Conservation (phyloP, 1,140 invertebrate genomes). For the Temnothorax nylanderi region DNA sequence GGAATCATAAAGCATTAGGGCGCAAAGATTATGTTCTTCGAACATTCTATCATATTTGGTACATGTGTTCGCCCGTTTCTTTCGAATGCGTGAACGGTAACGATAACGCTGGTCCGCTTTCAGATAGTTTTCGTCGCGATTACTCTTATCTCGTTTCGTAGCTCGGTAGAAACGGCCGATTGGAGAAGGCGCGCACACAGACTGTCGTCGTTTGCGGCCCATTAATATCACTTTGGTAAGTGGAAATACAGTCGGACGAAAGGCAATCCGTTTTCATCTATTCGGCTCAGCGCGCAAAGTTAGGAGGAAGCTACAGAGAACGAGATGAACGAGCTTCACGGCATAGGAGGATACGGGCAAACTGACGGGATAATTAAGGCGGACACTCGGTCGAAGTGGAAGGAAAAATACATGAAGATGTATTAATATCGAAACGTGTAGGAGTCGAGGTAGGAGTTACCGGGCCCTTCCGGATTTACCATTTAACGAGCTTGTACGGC, state of each 20-base stretch:
- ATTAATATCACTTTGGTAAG: slow-evolving; percentile 76
- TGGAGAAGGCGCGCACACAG: slow-evolving; percentile 10
- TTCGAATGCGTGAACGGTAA: slow-evolving; percentile 38
- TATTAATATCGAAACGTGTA: slow-evolving; percentile 69
- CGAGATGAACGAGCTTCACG: slow-evolving; percentile 57
- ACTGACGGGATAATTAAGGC: slow-evolving; percentile 73
- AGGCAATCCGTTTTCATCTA: slow-evolving; percentile 76
- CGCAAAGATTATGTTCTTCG: not conserved
- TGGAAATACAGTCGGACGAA: slow-evolving; percentile 69
- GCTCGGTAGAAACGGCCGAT: slow-evolving; percentile 21
- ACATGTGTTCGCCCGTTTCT: not conserved
- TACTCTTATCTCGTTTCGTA: slow-evolving; percentile 34
- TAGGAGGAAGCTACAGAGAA: slow-evolving; percentile 26
- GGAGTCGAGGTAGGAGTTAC: not conserved
- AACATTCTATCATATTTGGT: not conserved
- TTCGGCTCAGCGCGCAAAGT: slow-evolving; percentile 57
- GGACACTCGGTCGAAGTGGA: slow-evolving; percentile 51
- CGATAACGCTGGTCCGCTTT: slow-evolving; percentile 54
- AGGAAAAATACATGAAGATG: slow-evolving; percentile 57
- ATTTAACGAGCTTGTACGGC: not conserved
- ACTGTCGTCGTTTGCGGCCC: slow-evolving; percentile 68
- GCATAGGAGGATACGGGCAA: slow-evolving; percentile 38
- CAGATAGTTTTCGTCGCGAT: slow-evolving; percentile 32
- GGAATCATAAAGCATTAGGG: slow-evolving; percentile 3
- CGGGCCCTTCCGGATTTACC: not conserved